Evolutionary conservation across 2,888 invertebrate species (phyloP).

Genomic region (Pseudococcus jackbeardsleyi): DNA sequence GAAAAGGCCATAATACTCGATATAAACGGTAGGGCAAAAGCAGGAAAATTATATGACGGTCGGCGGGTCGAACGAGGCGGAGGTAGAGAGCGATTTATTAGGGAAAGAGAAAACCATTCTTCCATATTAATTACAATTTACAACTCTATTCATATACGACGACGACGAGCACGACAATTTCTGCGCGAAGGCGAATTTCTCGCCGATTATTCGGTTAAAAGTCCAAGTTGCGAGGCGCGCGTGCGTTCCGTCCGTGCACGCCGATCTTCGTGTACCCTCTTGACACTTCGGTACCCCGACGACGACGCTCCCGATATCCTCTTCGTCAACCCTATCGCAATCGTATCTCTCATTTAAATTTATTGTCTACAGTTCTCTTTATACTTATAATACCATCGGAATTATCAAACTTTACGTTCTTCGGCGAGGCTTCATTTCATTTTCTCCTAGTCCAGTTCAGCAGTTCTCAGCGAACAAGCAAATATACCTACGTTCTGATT

Average conservation of each 20-base stretch:
- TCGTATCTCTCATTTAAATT: conserved; percentile 63
- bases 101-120: conserved; percentile 63
- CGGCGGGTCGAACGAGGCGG: background rate
- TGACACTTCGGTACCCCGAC: background rate
- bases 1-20: conserved; percentile 15
- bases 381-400: conserved; percentile 58
- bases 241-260: conserved; percentile 56
- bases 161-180: conserved; percentile 56
- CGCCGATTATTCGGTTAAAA: conserved; percentile 28
- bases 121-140: conserved; percentile 64
- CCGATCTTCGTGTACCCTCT: conserved; percentile 25
- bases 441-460: conserved; percentile 18
- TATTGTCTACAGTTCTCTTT: conserved; percentile 60
- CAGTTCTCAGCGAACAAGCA: background rate
- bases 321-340: conserved; percentile 62
- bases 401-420: conserved; percentile 62
- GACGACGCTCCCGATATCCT: background rate
- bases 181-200: conserved; percentile 51
- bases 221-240: conserved; percentile 9
- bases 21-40: background rate
- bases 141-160: conserved; percentile 63
- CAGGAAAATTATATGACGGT: conserved; percentile 35
- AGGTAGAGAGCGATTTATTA: conserved; percentile 59
- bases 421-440: conserved; percentile 46
- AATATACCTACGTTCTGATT: background rate